Percentiles rank a stretch among this genome's conserved stretches.
phyloP scores from a whole-genome alignment of 2,113 vertebrate genomes.

The Oncorhynchus kisutch region DNA sequence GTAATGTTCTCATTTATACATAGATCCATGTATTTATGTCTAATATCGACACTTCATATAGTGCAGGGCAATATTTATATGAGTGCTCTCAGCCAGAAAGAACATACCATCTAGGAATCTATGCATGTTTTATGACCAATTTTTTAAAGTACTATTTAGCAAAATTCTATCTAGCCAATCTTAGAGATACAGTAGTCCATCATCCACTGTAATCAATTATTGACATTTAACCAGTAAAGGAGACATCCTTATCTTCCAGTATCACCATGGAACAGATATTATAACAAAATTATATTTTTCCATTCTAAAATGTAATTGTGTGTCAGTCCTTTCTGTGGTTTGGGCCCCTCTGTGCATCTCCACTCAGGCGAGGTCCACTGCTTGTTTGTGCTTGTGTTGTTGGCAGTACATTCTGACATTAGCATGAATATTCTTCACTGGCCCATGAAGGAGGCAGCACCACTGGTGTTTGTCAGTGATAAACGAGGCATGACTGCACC shows the following conservation, averaged over 20 bases:
- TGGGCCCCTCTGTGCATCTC: neutral
- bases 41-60: neutral
- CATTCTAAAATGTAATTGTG: too few species aligned
- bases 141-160: neutral
- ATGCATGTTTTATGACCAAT: too few species aligned
- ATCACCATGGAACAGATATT: too few species aligned
- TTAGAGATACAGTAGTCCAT: too few species aligned
- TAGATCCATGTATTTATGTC: neutral
- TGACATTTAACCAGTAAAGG: too few species aligned
- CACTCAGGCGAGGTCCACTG: neutral
- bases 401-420: conserved; percentile 18
- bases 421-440: conserved; percentile 1
- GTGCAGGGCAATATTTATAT: neutral
- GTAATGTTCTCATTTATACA: neutral
- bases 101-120: too few species aligned
- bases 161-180: too few species aligned
- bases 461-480: conserved; percentile 40
- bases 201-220: too few species aligned
- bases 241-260: too few species aligned
- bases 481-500: conserved; percentile 35
- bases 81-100: neutral
- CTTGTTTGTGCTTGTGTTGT: neutral
- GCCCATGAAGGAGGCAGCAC: neutral
- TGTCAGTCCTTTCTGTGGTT: too few species aligned
- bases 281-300: too few species aligned